Evolutionary conservation across 2,888 invertebrate species (phyloP).

Genomic region (Pyrrhosoma nymphula): DNA sequence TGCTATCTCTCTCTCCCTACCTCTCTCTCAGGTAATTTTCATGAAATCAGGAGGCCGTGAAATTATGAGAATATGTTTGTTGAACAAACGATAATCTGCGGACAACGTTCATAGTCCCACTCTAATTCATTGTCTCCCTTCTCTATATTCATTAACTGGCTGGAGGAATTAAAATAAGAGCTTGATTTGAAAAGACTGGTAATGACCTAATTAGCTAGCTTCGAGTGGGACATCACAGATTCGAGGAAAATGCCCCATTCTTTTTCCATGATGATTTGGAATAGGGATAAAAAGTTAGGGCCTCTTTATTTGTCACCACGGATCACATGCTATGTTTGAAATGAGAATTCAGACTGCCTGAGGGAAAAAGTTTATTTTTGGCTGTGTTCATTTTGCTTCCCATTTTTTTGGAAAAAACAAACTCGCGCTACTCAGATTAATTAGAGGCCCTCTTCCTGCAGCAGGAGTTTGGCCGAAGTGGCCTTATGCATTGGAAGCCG

Average conservation of each 20-base stretch:
- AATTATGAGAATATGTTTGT: constrained; percentile 16
- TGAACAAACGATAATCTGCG: background rate
- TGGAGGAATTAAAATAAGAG: background rate
- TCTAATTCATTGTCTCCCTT: background rate
- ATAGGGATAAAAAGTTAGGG: background rate
- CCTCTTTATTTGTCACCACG: background rate
- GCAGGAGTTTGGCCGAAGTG: background rate
- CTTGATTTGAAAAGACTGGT: background rate
- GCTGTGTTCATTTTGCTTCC: background rate
- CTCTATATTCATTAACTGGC: background rate
- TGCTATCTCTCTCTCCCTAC: too few relatives aligned
- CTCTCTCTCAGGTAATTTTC: background rate
- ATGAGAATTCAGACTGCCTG: background rate
- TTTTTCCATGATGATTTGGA: background rate
- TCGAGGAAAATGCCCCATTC: background rate
- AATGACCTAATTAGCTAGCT: background rate
- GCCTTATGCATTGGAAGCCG: background rate
- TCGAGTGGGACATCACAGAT: background rate
- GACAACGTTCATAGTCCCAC: background rate
- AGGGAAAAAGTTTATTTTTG: background rate
- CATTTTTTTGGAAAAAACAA: background rate
- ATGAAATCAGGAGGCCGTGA: constrained; percentile 3
- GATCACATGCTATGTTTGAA: background rate
- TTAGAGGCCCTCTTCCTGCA: background rate
- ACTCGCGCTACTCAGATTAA: background rate